Conservation (phyloP, 1,140 invertebrate species). For the Dreissena rostriformis region DNA sequence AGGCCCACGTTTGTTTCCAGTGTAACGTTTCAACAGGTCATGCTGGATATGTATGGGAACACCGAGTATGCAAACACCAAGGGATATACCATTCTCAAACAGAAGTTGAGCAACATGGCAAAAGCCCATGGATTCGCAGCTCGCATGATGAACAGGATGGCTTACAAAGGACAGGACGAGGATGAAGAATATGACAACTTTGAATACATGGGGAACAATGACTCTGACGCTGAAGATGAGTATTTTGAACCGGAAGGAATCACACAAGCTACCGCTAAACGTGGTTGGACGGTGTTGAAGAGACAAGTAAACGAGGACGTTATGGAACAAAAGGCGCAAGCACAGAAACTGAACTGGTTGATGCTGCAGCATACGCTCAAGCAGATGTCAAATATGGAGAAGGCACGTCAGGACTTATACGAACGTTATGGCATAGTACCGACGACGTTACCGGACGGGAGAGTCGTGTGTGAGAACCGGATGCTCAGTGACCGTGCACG, state of each 20-base stretch:
- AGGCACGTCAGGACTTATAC: constrained; percentile 63
- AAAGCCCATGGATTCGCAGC: constrained; percentile 30
- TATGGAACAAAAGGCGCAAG: constrained; percentile 40
- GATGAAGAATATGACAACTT: constrained; percentile 18
- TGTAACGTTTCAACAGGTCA: constrained; percentile 62
- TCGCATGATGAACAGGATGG: constrained; percentile 25
- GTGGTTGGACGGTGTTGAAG: constrained; percentile 62
- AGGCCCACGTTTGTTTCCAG: constrained; percentile 57
- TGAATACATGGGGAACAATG: neutral
- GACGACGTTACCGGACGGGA: constrained; percentile 51
- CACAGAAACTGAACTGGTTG: constrained; percentile 54
- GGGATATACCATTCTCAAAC: constrained; percentile 19
- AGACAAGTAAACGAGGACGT: constrained; percentile 58
- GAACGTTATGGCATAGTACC: constrained; percentile 67
- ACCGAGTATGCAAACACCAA: constrained; percentile 56
- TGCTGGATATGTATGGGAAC: constrained; percentile 63
- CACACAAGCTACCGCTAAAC: constrained; percentile 53
- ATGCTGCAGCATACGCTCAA: constrained; percentile 59
- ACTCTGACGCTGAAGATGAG: neutral
- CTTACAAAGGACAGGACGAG: neutral
- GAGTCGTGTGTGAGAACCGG: constrained; percentile 56
- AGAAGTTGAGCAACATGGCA: constrained; percentile 25
- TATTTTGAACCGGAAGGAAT: neutral
- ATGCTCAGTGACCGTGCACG: constrained; percentile 66
- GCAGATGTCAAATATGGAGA: constrained; percentile 55